Base-by-base conservation (phyloP, 2,888 invertebrate genomes). In the Stenotaenia linearis region DNA sequence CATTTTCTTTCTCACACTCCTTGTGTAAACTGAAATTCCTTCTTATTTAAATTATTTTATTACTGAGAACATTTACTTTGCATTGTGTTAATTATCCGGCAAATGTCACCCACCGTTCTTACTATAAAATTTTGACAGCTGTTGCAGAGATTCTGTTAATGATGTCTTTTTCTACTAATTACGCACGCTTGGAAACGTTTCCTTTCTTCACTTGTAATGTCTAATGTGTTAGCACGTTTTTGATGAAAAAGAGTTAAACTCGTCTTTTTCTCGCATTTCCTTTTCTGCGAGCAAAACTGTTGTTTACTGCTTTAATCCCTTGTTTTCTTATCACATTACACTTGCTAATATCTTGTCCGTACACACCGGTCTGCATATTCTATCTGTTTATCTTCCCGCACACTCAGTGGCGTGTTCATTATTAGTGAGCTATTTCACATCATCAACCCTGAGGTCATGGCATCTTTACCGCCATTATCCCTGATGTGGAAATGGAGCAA, bases 121-220 rank as follows among this genome's bases (percentile, higher is more conserved):
- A 61, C 23, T 61, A 23, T 61, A 61, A 61, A 25, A 61, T 25
- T 61, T 61, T 61, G 61, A 61, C 61, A 61, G 61, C 61, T 61
- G 61, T 28, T 61, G 61, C 61, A 61, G 61, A 61, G 61, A 61
- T 61, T 61, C 61, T 61, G 23, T 61, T 61, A 61, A 61, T 61
- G 61, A 61, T 61, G 61, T 25, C 61, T 25, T 61, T 61, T 61
- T 61, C 61, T 21, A 23, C 61, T 61, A 61, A 61, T 61, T 61
- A 61, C 61, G 61, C 61, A 61, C 15, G 61, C 61, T 23, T 61
- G 61, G 25, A 28, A 61, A 28, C 23, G 23, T 28, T 61, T 61
- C 61, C 25, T 61, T 23, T 56, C 23, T 61, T 25, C 61, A 45
- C 45, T 45, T 61, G 23, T 61, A 25, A 61, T 61, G 61, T 61